Percentiles rank a stretch among this genome's conserved stretches.
Evolutionary conservation across 2,113 vertebrate genomes (phyloP).

Genomic region (Corythoichthys haematopterus): DNA sequence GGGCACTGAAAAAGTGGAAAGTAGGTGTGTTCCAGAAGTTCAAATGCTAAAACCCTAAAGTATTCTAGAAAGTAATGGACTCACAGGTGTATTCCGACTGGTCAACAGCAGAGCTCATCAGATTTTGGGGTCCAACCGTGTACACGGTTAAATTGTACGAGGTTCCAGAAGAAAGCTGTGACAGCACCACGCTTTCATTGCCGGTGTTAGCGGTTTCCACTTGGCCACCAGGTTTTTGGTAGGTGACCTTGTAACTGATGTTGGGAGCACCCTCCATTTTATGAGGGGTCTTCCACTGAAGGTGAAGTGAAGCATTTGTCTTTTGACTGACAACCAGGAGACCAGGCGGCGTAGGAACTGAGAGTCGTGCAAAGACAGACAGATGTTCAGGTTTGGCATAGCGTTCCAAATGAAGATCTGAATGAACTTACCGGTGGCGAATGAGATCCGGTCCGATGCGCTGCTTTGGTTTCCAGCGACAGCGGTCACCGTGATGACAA

Average conservation of each 20-base stretch:
- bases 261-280: slow-evolving; percentile 11
- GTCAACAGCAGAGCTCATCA: neutral
- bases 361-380: neutral
- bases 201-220: accelerated
- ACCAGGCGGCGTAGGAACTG: slow-evolving; percentile 50
- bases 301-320: slow-evolving; percentile 30
- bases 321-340: neutral
- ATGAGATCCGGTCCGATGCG: slow-evolving; percentile 4
- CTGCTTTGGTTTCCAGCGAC: slow-evolving; percentile 13
- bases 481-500: slow-evolving; percentile 37
- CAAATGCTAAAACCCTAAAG: too few species aligned
- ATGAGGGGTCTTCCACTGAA: slow-evolving; percentile 34
- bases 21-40: too few species aligned
- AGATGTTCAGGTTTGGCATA: too few species aligned
- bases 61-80: slow-evolving; percentile 9
- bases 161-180: slow-evolving; percentile 36
- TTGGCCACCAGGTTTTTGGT: accelerated
- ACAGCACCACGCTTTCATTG: slow-evolving; percentile 3
- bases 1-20: slow-evolving; percentile 34
- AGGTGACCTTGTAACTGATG: slow-evolving; percentile 40
- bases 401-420: neutral
- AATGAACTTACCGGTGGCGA: slow-evolving; percentile 52
- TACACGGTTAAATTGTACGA: slow-evolving; percentile 28
- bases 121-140: slow-evolving; percentile 41
- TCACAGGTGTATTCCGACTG: slow-evolving; percentile 43